These are phyloP conservation scores for Gnathonemus echidnorhynchus DNA, from an alignment of 2,113 vertebrate genomes.

Conservation along the genomic window DNA sequence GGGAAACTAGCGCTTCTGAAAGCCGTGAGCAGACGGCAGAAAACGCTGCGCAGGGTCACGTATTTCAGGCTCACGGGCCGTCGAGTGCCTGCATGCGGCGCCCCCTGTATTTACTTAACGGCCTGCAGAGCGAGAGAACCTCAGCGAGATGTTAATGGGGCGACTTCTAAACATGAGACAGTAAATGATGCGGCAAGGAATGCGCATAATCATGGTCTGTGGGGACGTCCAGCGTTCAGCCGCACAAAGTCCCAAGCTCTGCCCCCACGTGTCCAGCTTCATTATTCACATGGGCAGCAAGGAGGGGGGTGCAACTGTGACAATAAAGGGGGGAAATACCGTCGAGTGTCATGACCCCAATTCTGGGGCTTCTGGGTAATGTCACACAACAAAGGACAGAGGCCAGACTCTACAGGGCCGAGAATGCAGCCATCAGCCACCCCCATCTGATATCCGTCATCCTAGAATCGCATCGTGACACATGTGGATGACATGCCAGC, in stretches of 20 bases:
- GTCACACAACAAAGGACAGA: background rate
- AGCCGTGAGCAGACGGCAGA: background rate
- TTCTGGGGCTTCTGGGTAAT: background rate
- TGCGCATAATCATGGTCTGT: background rate
- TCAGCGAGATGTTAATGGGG: background rate
- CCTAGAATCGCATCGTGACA: background rate
- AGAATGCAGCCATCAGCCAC: background rate
- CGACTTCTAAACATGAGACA: background rate
- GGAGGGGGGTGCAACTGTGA: background rate
- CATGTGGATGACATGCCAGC: background rate
- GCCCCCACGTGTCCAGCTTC: background rate
- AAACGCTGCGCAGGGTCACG: background rate
- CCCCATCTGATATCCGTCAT: background rate
- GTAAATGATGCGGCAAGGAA: background rate
- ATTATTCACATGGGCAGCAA: background rate
- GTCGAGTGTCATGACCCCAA: background rate
- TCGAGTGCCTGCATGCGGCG: background rate
- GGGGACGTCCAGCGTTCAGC: background rate
- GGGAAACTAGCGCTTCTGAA: background rate
- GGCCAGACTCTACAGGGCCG: background rate
- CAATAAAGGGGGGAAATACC: background rate
- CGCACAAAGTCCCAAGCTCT: background rate
- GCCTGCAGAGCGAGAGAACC: background rate
- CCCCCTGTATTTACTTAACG: background rate
- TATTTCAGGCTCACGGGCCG: background rate